A percentile compares a stretch with the other conserved stretches of the same genome.
Conservation (phyloP, 2,797 vertebrate genomes). For the Octomys mimax region DNA sequence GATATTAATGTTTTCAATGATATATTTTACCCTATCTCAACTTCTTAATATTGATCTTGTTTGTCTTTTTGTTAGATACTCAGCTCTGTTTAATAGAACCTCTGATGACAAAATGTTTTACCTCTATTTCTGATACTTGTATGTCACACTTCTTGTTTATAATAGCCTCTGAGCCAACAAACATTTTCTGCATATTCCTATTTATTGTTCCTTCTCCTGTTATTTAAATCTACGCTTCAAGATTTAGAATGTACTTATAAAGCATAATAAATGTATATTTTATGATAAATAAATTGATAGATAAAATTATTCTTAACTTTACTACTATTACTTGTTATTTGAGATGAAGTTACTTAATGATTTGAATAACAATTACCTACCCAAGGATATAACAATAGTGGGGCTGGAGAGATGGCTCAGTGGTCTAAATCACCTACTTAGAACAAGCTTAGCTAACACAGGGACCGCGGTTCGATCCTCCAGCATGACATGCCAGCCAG, state of each 20-base stretch:
- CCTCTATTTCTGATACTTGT: neutral
- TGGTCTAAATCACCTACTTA: too few species aligned
- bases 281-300: neutral
- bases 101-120: neutral
- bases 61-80: neutral
- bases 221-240: neutral
- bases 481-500: too few species aligned
- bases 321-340: neutral
- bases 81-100: neutral
- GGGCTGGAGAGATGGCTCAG: too few species aligned
- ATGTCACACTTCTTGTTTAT: neutral
- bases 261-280: neutral
- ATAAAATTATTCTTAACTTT: neutral
- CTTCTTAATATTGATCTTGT: neutral
- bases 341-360: neutral
- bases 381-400: neutral
- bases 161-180: neutral
- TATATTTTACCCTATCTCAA: neutral
- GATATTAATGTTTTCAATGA: neutral
- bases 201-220: neutral
- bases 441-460: too few species aligned
- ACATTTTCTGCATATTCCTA: neutral
- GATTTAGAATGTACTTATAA: neutral
- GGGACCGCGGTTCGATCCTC: too few species aligned
- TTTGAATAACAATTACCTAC: neutral